A percentile compares a stretch with the other conserved stretches of the same genome.
These are phyloP conservation scores for human (Homo sapiens) DNA, from an alignment of 2,113 vertebrate species.

Conservation along the genomic window GRCh38 chr1:34281001-34281500, in stretches of 20 bases:
- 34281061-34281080: constrained; percentile 69
- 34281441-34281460: neutral
- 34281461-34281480: neutral
- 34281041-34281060: constrained; percentile 73
- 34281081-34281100: constrained; percentile 59
- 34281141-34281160: constrained; percentile 57
- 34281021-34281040: constrained; percentile 74
- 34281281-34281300: neutral
- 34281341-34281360: neutral
- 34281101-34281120: constrained; percentile 64
- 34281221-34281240: neutral
- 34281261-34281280: neutral
- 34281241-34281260: neutral
- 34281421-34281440: neutral
- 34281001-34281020: constrained; percentile 66
- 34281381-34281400: neutral
- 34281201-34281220: neutral
- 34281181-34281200: constrained; percentile 38
- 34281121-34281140: constrained; percentile 56
- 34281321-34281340: neutral
- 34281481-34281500: neutral
- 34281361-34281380: neutral
- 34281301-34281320: neutral
- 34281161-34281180: neutral
- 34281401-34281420: neutral